Percentiles rank a stretch among this genome's conserved stretches.
These are phyloP conservation scores for Paracentrotus lividus DNA, from an alignment of 53 echinoderm and acorn worm genomes.

Conservation along the genomic window DNA sequence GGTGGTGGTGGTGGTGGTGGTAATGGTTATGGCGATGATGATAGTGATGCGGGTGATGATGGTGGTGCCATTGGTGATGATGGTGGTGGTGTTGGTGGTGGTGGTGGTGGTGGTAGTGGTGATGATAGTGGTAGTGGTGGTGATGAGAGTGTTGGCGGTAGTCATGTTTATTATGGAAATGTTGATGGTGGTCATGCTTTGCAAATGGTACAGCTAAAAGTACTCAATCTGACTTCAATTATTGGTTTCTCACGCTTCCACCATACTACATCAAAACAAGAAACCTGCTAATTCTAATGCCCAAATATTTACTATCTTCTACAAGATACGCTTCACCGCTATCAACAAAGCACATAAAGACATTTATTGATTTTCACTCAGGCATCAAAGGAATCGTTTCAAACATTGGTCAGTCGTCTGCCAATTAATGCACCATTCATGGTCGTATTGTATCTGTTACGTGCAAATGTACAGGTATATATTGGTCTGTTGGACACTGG, in stretches of 20 bases:
- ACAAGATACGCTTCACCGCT: not conserved
- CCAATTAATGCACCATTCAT: constrained; percentile 21
- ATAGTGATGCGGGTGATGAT: not conserved
- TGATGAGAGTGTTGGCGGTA: no score
- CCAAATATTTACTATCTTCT: not conserved
- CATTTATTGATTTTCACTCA: constrained; percentile 26
- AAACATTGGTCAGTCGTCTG: not conserved
- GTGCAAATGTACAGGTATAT: not conserved
- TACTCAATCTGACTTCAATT: not conserved
- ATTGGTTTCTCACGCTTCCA: not conserved
- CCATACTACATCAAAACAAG: not conserved
- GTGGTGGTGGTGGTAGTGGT: no score
- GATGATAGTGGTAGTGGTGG: no score
- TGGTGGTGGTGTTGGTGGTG: no score
- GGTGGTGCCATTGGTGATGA: not conserved
- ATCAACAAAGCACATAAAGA: not conserved
- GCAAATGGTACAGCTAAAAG: not conserved
- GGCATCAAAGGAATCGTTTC: not conserved
- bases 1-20: not conserved
- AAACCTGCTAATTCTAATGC: not conserved
- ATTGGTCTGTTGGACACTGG: not conserved
- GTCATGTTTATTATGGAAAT: no score
- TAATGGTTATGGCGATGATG: not conserved
- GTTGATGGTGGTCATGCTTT: not conserved
- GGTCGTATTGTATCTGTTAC: not conserved